Conservation (phyloP, 64 coral and sea anemone species). For the Dendronephthya gigantea region DNA sequence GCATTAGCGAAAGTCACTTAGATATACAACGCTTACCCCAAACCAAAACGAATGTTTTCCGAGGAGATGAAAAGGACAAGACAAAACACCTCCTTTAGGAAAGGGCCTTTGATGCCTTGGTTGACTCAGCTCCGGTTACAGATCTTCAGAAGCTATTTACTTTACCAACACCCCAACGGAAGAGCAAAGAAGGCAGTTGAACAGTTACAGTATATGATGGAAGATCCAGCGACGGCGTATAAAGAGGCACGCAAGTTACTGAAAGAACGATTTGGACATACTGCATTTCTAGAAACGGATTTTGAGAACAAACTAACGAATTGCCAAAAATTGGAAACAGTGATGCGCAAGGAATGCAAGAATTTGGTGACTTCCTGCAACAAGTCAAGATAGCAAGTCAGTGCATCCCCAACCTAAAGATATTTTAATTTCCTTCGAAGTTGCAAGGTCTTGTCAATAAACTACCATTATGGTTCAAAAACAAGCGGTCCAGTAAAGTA, state of each 20-base stretch:
- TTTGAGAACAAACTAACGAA: constrained; percentile 43
- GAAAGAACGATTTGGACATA: constrained; percentile 47
- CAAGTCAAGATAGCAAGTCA: constrained; percentile 21
- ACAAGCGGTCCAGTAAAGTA: constrained; percentile 40
- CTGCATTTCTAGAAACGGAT: constrained; percentile 33
- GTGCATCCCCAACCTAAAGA: constrained; percentile 38
- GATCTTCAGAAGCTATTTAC: constrained; percentile 48
- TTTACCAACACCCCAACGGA: constrained; percentile 50
- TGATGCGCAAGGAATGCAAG: constrained; percentile 27
- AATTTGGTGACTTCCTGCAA: background rate
- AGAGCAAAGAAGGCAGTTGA: constrained; percentile 55
- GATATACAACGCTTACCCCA: constrained; percentile 56
- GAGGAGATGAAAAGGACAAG: constrained; percentile 42
- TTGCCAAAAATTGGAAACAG: constrained; percentile 53
- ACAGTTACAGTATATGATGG: constrained; percentile 51
- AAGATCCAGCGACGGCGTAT: constrained; percentile 43
- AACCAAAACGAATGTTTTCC: constrained; percentile 25
- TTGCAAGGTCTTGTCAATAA: constrained; percentile 46
- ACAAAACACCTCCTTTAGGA: constrained; percentile 47
- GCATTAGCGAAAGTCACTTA: constrained; percentile 32
- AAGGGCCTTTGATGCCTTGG: constrained; percentile 33
- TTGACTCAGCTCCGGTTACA: constrained; percentile 39
- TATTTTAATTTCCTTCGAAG: constrained; percentile 43
- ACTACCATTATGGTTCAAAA: constrained; percentile 44
- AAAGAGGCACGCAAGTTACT: constrained; percentile 37